phyloP scores from a whole-genome alignment of 1,140 invertebrate species.

The Drosophila tani region DNA sequence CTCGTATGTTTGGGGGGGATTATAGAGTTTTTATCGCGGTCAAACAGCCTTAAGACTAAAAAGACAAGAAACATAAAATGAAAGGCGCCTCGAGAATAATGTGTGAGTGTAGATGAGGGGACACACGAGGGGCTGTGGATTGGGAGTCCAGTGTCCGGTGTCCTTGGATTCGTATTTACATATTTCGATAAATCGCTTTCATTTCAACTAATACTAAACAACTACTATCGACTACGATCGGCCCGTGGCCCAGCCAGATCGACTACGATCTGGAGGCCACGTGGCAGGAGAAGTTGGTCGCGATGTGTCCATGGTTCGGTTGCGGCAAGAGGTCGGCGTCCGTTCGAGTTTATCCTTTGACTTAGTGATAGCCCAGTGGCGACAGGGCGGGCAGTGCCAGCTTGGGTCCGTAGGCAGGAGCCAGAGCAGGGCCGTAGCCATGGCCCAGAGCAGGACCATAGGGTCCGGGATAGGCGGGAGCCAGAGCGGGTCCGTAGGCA shows the following conservation, averaged over 20 bases:
- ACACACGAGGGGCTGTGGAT: neutral
- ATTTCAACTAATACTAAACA: constrained; percentile 76
- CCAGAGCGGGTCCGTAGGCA: constrained; percentile 48
- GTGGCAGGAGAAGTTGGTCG: constrained; percentile 62
- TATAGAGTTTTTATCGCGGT: constrained; percentile 73
- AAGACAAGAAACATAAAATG: constrained; percentile 77
- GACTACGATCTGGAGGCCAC: constrained; percentile 10
- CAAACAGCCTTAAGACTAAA: constrained; percentile 79
- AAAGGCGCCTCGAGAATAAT: constrained; percentile 62
- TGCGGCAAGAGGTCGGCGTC: constrained; percentile 57
- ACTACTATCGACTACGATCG: constrained; percentile 70
- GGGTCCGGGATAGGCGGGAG: constrained; percentile 30
- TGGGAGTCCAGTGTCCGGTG: neutral
- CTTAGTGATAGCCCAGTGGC: constrained; percentile 71
- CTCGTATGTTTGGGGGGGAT: constrained; percentile 27
- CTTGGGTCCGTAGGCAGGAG: constrained; percentile 37
- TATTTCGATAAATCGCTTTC: constrained; percentile 70
- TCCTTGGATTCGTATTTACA: constrained; percentile 61
- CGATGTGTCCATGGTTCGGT: constrained; percentile 55
- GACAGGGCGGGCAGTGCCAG: constrained; percentile 51
- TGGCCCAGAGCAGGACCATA: constrained; percentile 26
- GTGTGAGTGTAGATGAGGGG: constrained; percentile 63
- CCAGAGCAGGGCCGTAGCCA: constrained; percentile 31
- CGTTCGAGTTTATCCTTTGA: constrained; percentile 29
- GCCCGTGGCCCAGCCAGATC: constrained; percentile 14